Evolutionary conservation across 1,140 invertebrate genomes (phyloP).

Genomic region (Neodiprion pinetum): DNA sequence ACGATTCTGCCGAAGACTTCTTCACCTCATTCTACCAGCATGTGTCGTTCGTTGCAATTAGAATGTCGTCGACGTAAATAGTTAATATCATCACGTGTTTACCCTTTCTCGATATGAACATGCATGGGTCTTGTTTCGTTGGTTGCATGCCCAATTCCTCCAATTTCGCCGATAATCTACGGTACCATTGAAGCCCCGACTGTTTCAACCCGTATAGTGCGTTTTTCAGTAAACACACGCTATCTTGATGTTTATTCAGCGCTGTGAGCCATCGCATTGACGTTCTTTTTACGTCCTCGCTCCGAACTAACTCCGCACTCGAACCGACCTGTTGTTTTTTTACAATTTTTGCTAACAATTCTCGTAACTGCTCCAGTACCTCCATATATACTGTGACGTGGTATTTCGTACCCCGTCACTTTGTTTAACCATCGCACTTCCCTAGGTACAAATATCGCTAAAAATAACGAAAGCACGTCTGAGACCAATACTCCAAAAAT

Average conservation of each 20-base stretch:
- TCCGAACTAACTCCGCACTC: not conserved
- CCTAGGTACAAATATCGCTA: no score
- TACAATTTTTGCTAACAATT: not conserved
- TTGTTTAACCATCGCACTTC: no score
- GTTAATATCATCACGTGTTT: constrained; percentile 18
- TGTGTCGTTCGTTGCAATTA: constrained; percentile 23
- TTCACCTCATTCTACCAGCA: constrained; percentile 17
- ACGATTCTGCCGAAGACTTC: constrained; percentile 13
- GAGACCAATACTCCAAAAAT: no score
- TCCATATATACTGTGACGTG: no score
- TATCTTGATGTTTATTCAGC: constrained; percentile 18
- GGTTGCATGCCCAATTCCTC: constrained; percentile 19
- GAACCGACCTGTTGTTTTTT: not conserved
- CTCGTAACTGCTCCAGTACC: not conserved
- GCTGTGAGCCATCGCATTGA: not conserved
- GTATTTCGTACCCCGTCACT: no score
- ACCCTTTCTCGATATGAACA: not conserved
- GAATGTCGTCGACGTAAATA: constrained; percentile 28
- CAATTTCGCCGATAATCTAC: constrained; percentile 23
- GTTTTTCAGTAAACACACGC: constrained; percentile 29
- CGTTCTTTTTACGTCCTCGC: not conserved
- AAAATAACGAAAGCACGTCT: no score
- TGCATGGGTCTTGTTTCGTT: constrained; percentile 9
- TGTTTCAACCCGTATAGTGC: constrained; percentile 42
- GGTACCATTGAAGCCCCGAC: constrained; percentile 36